Conservation (phyloP, 2,113 vertebrate species). For the Panurus biarmicus region DNA sequence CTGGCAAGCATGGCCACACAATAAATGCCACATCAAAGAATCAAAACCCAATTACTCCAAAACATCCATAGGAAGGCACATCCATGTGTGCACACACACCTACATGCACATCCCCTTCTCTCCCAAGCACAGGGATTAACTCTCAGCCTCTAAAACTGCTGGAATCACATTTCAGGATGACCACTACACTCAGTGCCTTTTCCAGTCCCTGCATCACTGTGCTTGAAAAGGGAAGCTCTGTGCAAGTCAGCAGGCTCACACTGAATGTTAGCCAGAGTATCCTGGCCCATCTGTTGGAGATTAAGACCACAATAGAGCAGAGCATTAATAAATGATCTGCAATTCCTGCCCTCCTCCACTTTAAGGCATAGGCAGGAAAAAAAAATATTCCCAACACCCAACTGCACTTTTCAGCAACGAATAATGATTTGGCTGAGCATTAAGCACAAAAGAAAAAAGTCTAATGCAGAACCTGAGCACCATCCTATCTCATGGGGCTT, state of each 20-base stretch:
- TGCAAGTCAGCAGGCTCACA: neutral
- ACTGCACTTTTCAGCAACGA: constrained; percentile 11
- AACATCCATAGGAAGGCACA: neutral
- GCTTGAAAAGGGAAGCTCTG: neutral
- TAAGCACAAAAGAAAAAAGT: neutral
- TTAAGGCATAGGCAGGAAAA: neutral
- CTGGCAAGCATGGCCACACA: neutral
- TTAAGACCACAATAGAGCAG: constrained; percentile 15
- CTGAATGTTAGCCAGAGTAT: neutral
- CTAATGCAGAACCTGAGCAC: neutral
- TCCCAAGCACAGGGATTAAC: neutral
- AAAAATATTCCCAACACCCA: neutral
- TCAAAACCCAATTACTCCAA: neutral
- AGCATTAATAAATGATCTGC: constrained; percentile 34
- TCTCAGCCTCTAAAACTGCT: neutral
- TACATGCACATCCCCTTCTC: neutral
- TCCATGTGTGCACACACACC: neutral
- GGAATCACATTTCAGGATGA: neutral
- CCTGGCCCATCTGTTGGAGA: constrained; percentile 10
- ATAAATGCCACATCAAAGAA: neutral
- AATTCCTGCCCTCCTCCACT: neutral
- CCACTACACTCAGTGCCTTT: neutral
- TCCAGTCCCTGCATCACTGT: neutral
- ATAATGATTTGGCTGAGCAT: neutral
- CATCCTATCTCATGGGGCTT: neutral